phyloP scores from a whole-genome alignment of 2,113 vertebrate genomes.

The Entomyzon cyanotis region DNA sequence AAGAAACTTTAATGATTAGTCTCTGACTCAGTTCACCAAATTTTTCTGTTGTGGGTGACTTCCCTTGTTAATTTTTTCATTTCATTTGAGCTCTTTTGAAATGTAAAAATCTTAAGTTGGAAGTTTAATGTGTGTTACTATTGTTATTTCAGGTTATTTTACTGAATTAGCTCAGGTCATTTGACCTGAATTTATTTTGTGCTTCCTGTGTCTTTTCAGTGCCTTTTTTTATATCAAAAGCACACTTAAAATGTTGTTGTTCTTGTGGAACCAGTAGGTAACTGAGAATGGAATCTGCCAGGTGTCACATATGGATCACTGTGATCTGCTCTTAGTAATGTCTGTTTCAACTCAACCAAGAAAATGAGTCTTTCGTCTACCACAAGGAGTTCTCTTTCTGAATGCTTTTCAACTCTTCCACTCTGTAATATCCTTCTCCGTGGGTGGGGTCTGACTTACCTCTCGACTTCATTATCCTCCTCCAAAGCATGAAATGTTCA shows the following conservation, averaged over 20 bases:
- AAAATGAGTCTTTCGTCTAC: not conserved
- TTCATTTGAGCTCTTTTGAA: not conserved
- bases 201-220: not conserved
- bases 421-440: not conserved
- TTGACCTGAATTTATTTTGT: not conserved
- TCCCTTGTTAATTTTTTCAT: not conserved
- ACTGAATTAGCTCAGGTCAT: not conserved
- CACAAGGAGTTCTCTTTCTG: not conserved
- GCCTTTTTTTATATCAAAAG: not conserved
- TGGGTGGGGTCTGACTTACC: not conserved
- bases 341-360: not conserved
- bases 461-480: not conserved
- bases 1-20: not conserved
- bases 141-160: not conserved
- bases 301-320: not conserved
- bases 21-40: not conserved
- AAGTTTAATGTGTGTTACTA: not conserved
- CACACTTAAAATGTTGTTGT: not conserved
- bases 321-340: not conserved
- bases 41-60: not conserved
- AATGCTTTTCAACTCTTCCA: not conserved
- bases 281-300: not conserved
- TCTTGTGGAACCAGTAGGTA: not conserved
- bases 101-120: not conserved
- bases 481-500: not conserved